Evolutionary conservation across 1,140 invertebrate species (phyloP), one percentile per base, ranked within the genome.

Genomic region (Trialeurodes vaporariorum): DNA sequence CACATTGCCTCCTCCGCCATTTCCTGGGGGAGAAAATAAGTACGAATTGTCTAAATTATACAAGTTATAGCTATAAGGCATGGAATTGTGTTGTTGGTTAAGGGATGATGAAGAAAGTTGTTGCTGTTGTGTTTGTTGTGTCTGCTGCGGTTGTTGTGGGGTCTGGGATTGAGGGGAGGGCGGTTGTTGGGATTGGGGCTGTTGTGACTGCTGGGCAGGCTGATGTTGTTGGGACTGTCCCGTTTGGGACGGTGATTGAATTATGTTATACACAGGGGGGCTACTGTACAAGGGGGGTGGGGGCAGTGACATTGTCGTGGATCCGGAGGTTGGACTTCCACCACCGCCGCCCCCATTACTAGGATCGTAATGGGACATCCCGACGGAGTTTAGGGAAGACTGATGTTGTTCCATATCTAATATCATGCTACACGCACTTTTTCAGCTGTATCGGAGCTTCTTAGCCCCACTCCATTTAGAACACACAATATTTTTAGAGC

Each of bases 1-100:
- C 70, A 72, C 73, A 34, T 71, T 72, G 2, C 69, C 66, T 63
- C 77, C 75, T 11, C 77, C 76, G 27, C 81, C 81, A 71, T 81
- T 80, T 72, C 84, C 86, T 87, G 85, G 72, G 40, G 79, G 83
- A 73, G 85, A 85, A 79, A 88, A 90, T 72, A 89, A 80, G 84
- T 87, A 88, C 27, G 84, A 71, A 75, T 84, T 84, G 73, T 75
- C 74, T 69, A 78, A 73, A 67, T 72, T 71, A 66, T 77, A 72
- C 34, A 49, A 49, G 34, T 49, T 49, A 49, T 49, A 49, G 17
- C 34, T 49, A 49, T 49, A 49, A 49, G 34, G 34, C 34, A 49
- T 49, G 34, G 5, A 49, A 49, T 49, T 49, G 34, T 49, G 34
- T 49, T 49, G 34, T 49, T 49, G 34, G 34, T 49, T 49, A 49